Evolutionary conservation across 1,140 invertebrate species (phyloP).

Genomic region (Zophobas morio): DNA sequence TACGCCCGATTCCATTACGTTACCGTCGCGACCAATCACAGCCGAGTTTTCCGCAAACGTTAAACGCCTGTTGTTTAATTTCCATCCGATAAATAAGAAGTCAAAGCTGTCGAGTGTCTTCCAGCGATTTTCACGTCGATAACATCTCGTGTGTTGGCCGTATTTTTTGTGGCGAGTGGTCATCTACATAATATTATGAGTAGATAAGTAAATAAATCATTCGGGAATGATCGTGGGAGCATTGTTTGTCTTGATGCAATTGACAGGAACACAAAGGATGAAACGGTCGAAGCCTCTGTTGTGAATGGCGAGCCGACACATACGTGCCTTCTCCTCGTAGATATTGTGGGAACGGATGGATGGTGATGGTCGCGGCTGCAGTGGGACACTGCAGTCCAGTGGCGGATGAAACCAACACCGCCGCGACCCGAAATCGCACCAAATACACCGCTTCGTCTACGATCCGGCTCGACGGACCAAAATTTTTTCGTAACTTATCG

Average conservation of each 20-base stretch:
- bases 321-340: constrained; percentile 21
- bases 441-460: not conserved
- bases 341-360: constrained; percentile 45
- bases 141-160: constrained; percentile 7
- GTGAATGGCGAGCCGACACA: constrained; percentile 47
- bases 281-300: constrained; percentile 35
- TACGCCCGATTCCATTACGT: no score
- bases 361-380: constrained; percentile 28
- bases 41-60: no score
- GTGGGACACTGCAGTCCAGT: constrained; percentile 45
- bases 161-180: constrained; percentile 16
- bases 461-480: no score
- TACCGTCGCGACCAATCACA: no score
- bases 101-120: constrained; percentile 28
- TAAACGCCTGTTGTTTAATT: no score
- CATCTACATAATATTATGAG: constrained; percentile 43
- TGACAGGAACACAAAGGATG: constrained; percentile 44
- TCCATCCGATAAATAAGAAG: constrained; percentile 23
- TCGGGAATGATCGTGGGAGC: constrained; percentile 26
- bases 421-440: no score
- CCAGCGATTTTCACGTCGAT: constrained; percentile 11
- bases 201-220: constrained; percentile 43
- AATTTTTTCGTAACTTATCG: no score
- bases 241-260: constrained; percentile 45
- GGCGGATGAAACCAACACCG: no score